These are phyloP conservation scores for Drosophila arizonae DNA, from an alignment of 1,140 invertebrate species.

Conservation along the genomic window DNA sequence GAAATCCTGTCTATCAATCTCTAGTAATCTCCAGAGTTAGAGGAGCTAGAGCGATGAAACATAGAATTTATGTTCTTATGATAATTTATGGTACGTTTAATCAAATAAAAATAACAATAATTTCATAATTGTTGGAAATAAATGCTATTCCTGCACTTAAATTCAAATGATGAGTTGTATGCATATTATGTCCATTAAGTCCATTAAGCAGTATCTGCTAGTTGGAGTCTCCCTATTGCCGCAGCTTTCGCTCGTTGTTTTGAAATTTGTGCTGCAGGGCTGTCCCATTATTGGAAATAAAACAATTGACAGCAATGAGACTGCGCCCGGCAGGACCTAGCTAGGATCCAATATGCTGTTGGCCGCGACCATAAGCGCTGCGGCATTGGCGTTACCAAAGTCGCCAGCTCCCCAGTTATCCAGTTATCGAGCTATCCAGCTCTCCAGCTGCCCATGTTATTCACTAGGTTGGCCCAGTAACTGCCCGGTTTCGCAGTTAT, in stretches of 20 bases:
- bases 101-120: too few relatives aligned
- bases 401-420: neutral
- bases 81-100: too few relatives aligned
- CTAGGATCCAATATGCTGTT: slow-evolving; percentile 91
- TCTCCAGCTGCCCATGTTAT: neutral
- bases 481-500: neutral
- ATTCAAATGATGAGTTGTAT: too few relatives aligned
- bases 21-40: too few relatives aligned
- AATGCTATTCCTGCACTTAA: too few relatives aligned
- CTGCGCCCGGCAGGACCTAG: slow-evolving; percentile 90
- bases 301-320: slow-evolving; percentile 90
- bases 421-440: neutral
- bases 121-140: too few relatives aligned
- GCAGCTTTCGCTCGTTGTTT: neutral
- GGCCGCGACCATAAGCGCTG: slow-evolving; percentile 87
- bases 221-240: neutral
- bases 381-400: slow-evolving; percentile 27
- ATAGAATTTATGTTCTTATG: too few relatives aligned
- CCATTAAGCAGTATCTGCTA: neutral
- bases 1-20: too few relatives aligned
- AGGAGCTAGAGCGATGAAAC: too few relatives aligned
- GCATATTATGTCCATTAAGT: too few relatives aligned
- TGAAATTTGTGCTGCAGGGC: slow-evolving; percentile 51
- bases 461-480: neutral
- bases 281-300: slow-evolving; percentile 89